These are phyloP conservation scores for Takifugu bimaculatus DNA, from an alignment of 2,113 vertebrate genomes.

Conservation along the genomic window DNA sequence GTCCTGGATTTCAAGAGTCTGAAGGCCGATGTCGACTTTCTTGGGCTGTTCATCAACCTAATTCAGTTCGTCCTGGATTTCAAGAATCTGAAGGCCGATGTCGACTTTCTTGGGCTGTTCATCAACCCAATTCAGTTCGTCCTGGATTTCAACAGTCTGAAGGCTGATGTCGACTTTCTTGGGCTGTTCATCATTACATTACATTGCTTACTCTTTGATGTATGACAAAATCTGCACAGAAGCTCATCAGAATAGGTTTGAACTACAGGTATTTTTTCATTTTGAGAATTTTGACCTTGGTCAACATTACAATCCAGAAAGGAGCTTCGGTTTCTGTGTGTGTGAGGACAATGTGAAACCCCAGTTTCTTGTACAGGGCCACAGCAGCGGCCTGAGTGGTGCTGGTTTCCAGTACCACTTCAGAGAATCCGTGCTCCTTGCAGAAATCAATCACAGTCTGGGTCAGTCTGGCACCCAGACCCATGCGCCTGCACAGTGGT, in stretches of 20 bases:
- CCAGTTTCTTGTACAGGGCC: constrained; percentile 61
- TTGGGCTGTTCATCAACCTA: no score
- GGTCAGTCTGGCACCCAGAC: constrained; percentile 54
- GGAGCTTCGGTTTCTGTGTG: background rate
- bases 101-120: no score
- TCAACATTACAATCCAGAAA: constrained; percentile 11
- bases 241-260: background rate
- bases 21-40: no score
- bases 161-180: no score
- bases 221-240: background rate
- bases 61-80: no score
- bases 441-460: constrained; percentile 62
- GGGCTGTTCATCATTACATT: no score
- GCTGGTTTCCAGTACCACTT: constrained; percentile 58
- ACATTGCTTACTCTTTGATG: no score
- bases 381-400: constrained; percentile 59
- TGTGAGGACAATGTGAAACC: constrained; percentile 39
- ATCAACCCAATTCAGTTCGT: no score
- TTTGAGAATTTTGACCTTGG: constrained; percentile 30
- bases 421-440: constrained; percentile 58
- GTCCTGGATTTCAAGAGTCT: no score
- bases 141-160: no score
- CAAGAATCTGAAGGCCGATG: no score
- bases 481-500: constrained; percentile 50
- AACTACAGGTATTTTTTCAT: constrained; percentile 63